A percentile compares a stretch with the other conserved stretches of the same genome.
These are phyloP conservation scores for Caligus rogercresseyi DNA, from an alignment of 1,140 invertebrate genomes.

Conservation along the genomic window DNA sequence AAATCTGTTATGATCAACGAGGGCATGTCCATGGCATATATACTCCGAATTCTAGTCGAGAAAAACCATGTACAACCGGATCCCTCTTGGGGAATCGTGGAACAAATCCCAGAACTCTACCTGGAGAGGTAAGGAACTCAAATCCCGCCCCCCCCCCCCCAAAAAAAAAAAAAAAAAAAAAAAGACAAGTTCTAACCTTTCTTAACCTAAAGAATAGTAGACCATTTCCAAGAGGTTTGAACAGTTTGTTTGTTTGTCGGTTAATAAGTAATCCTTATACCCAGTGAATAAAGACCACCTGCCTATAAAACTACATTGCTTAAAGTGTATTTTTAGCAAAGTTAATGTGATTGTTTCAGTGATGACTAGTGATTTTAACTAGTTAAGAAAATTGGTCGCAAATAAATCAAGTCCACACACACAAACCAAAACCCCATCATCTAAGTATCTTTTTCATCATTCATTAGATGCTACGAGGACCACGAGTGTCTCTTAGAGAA, in stretches of 20 bases:
- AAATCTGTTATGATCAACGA: slow-evolving; percentile 92
- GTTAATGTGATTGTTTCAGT: no score
- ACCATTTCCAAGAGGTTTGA: no score
- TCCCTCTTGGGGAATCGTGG: slow-evolving; percentile 79
- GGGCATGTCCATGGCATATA: slow-evolving; percentile 83
- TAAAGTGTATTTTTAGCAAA: no score
- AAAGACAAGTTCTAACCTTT: no score
- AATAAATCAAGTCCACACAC: no score
- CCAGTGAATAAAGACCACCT: no score
- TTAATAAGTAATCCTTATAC: no score
- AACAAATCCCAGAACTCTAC: slow-evolving; percentile 82
- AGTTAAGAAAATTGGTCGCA: no score
- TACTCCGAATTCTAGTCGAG: slow-evolving; percentile 72
- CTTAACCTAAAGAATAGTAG: no score
- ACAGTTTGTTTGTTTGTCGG: no score
- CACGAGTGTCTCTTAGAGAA: slow-evolving; percentile 90
- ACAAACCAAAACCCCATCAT: background rate
- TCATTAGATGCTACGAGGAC: slow-evolving; percentile 65
- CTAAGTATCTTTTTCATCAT: background rate
- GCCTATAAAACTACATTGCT: no score
- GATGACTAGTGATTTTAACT: no score
- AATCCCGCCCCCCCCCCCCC: background rate
- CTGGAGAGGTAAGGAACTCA: slow-evolving; percentile 47
- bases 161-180: background rate
- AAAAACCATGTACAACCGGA: slow-evolving; percentile 89